These are phyloP conservation scores for Euglossa dilemma DNA, from an alignment of 1,140 invertebrate species.

Conservation along the genomic window DNA sequence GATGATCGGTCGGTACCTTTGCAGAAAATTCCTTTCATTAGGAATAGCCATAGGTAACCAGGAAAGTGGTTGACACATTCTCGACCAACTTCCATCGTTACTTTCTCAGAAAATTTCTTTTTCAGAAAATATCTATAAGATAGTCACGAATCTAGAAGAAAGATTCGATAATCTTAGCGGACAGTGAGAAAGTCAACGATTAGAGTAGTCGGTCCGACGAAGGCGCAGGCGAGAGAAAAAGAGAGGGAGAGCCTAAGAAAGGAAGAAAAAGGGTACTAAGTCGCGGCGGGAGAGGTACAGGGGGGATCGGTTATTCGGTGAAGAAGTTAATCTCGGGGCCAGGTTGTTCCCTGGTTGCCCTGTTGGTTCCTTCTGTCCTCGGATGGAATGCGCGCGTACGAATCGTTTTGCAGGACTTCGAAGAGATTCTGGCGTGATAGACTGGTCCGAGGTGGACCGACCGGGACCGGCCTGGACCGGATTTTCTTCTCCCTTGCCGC, in stretches of 20 bases:
- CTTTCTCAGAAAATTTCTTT: too few species aligned
- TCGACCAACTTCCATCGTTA: too few species aligned
- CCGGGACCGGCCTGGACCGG: slow-evolving; percentile 50
- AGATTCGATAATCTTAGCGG: slow-evolving; percentile 35
- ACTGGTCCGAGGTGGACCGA: slow-evolving; percentile 51
- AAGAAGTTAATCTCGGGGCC: slow-evolving; percentile 69
- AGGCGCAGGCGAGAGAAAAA: slow-evolving; percentile 8
- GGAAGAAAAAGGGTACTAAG: slow-evolving; percentile 35
- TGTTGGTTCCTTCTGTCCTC: slow-evolving; percentile 38
- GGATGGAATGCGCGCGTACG: slow-evolving; percentile 56
- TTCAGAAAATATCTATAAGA: too few species aligned
- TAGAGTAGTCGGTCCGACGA: slow-evolving; percentile 12
- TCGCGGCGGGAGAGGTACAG: too few species aligned
- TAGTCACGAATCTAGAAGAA: background rate
- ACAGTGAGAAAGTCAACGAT: slow-evolving; percentile 40
- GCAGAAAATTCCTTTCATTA: too few species aligned
- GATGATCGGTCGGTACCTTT: too few species aligned
- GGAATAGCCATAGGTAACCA: too few species aligned
- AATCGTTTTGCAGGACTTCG: slow-evolving; percentile 50
- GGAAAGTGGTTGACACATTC: too few species aligned
- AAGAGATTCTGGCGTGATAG: slow-evolving; percentile 62
- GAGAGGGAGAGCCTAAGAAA: background rate
- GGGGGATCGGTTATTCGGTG: slow-evolving; percentile 66
- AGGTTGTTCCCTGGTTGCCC: background rate
- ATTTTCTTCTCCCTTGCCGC: slow-evolving; percentile 49